phyloP scores from a whole-genome alignment of 2,797 vertebrate species.

The Vultur gryphus region DNA sequence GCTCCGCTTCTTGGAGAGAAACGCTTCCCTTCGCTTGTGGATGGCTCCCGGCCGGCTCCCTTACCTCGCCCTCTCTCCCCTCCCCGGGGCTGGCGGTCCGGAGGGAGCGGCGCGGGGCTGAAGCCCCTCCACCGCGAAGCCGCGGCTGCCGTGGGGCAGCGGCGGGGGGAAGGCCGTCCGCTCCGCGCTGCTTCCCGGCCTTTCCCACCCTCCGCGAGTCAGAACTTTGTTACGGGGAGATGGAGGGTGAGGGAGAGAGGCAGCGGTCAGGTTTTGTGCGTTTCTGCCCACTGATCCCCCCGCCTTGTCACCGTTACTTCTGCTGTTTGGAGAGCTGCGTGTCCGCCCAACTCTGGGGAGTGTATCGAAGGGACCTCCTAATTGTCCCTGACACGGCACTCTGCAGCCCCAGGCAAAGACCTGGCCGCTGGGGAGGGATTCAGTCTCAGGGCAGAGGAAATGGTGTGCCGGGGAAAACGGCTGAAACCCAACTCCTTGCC shows the following conservation, averaged over 20 bases:
- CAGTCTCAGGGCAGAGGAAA: neutral
- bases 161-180: neutral
- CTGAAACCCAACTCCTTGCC: neutral
- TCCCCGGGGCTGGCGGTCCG: neutral
- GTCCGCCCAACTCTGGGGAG: neutral
- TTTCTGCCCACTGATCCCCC: neutral
- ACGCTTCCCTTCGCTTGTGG: neutral
- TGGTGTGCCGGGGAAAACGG: no score
- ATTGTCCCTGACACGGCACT: neutral
- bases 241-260: neutral
- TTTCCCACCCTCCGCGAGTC: neutral
- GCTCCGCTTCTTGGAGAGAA: neutral
- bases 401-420: neutral
- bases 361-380: neutral
- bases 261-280: neutral
- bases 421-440: neutral
- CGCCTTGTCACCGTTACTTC: neutral
- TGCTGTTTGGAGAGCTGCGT: neutral
- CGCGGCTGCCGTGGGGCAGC: neutral
- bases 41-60: neutral
- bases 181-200: neutral
- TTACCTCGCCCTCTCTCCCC: neutral
- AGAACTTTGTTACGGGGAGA: neutral
- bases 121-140: neutral
- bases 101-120: neutral